Evolutionary conservation across 2,113 vertebrate genomes (phyloP), one percentile per base, ranked within the genome.

Genomic region (Otus sunia): DNA sequence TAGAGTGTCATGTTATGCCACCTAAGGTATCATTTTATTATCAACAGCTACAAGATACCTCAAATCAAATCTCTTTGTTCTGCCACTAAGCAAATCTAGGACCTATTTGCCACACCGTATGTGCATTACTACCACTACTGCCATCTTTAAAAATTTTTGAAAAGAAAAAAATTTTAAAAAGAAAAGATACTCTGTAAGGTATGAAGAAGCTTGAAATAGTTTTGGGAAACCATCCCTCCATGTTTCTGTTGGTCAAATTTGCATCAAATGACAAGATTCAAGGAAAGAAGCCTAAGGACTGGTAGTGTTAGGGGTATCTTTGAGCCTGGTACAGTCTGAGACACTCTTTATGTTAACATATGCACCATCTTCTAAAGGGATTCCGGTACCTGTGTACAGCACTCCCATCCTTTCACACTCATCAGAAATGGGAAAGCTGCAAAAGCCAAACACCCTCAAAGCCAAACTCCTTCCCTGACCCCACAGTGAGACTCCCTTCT

Each of bases 381-480:
- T 82, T 68, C 29, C 20, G 47, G 29, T 50, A 23, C 12, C 11
- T 26, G 12, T 10, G 39, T 55, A 29, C 18, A 63, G 15, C 30
- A 72, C 6, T 78, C 14, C 7, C 19, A 27, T 47, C 20, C 10
- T 63, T 92, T 79, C 71, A 64, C 4, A 39, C 4, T 30, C 4
- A 2, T 60, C 34, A 60, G 39, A 50, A 92, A 49, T 29, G 12
- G 14, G 18, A 90, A 29, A 82, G 3, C 11, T 67, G 34, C 12
- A 88, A 85, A 50, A 67, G 15, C 1, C 10, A 20, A 73, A 52
- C 18, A 43, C 5, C 1, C 2, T 4, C 15, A 39, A 73, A 68
- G 5, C 4, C 30, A 83, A 5, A 10, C 4, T 69, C 13, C 19
- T 2, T 39, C 10, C 5, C 1, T 0, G 6, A 17, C 10, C 20